Conservation (phyloP, 1,140 invertebrate genomes). For the Bombus superbus region DNA sequence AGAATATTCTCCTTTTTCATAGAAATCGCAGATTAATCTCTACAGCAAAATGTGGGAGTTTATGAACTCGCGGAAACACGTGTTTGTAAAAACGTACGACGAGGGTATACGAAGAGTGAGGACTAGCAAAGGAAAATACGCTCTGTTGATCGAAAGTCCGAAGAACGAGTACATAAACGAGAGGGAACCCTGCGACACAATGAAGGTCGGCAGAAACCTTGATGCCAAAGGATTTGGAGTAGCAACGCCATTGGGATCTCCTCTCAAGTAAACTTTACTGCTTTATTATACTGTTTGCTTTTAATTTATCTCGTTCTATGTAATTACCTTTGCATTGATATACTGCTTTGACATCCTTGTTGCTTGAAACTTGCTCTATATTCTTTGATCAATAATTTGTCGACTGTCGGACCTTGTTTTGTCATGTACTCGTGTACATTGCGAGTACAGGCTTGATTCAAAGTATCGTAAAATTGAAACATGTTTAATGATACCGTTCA, state of each 20-base stretch:
- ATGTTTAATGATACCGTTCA: background rate
- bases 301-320: too few relatives aligned
- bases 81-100: constrained; percentile 92
- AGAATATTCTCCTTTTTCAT: constrained; percentile 42
- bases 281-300: background rate
- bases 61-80: constrained; percentile 93
- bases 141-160: constrained; percentile 96
- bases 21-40: constrained; percentile 94
- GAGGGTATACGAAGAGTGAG: constrained; percentile 93
- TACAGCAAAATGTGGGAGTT: constrained; percentile 98
- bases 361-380: too few relatives aligned
- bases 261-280: constrained; percentile 88
- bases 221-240: constrained; percentile 97
- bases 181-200: constrained; percentile 96
- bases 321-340: too few relatives aligned
- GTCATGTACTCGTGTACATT: background rate
- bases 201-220: constrained; percentile 96
- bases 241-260: constrained; percentile 94
- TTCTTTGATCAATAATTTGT: background rate
- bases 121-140: constrained; percentile 95
- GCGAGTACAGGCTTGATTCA: background rate
- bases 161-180: constrained; percentile 98
- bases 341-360: too few relatives aligned
- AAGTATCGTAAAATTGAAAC: background rate
- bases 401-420: too few relatives aligned